These are phyloP conservation scores for Cirrhinus mrigala DNA, from an alignment of 2,797 vertebrate species.

Conservation along the genomic window DNA sequence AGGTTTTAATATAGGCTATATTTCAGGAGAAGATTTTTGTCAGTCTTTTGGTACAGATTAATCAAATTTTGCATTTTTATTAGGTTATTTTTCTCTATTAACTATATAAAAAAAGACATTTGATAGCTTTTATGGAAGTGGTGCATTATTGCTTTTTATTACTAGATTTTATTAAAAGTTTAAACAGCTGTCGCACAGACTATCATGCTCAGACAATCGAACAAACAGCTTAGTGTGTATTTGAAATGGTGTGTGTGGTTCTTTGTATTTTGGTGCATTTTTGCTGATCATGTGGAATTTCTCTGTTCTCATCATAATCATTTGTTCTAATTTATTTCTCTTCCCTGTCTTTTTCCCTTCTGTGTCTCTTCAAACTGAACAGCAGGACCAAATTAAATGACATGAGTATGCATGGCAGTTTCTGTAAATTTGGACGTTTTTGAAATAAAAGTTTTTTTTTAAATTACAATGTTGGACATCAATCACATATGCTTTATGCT, in stretches of 20 bases:
- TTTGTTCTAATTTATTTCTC: constrained; percentile 43
- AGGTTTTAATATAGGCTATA: neutral
- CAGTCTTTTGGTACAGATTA: neutral
- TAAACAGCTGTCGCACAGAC: neutral
- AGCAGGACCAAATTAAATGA: constrained; percentile 19
- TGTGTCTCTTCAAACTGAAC: constrained; percentile 2
- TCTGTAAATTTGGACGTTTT: neutral
- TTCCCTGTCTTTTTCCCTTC: neutral
- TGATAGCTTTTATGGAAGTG: neutral
- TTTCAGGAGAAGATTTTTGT: neutral
- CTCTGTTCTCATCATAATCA: neutral
- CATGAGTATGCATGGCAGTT: neutral
- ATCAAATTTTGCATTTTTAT: neutral
- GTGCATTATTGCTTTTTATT: neutral
- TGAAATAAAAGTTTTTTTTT: neutral
- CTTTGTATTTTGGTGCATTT: neutral
- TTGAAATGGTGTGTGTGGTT: constrained; percentile 6
- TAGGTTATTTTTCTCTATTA: neutral
- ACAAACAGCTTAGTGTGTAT: constrained; percentile 2
- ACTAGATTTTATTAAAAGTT: neutral
- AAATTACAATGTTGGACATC: neutral
- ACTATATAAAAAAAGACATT: neutral
- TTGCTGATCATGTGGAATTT: neutral
- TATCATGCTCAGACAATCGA: constrained; percentile 7
- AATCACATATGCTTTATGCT: neutral